A percentile compares a stretch with the other conserved stretches of the same genome.
Evolutionary conservation across 2,113 vertebrate genomes (phyloP).

Genomic region (Siphamia tubifer): DNA sequence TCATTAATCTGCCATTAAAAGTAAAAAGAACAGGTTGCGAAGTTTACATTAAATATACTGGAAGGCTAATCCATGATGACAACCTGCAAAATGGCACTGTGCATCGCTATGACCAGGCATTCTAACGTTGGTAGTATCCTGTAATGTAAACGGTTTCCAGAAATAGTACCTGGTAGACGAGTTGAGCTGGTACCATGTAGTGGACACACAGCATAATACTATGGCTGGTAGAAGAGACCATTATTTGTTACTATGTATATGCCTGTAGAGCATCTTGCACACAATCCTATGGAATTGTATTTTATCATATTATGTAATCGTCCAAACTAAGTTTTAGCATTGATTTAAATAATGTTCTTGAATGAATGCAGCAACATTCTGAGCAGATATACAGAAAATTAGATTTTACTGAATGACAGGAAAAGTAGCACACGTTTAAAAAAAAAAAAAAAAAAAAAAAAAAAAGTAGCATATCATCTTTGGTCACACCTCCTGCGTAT

Average conservation of each 20-base stretch:
- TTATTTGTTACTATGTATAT: conserved; percentile 61
- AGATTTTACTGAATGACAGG: conserved; percentile 26
- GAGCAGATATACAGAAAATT: conserved; percentile 28
- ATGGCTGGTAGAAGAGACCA: conserved; percentile 49
- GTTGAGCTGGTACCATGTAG: too few species aligned
- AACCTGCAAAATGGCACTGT: too few species aligned
- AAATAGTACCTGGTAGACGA: too few species aligned
- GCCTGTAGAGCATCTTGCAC: conserved; percentile 74
- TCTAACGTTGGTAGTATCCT: too few species aligned
- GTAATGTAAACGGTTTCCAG: too few species aligned
- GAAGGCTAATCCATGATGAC: too few species aligned
- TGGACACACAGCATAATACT: too few species aligned
- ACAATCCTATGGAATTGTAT: conserved; percentile 78
- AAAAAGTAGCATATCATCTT: conserved; percentile 61
- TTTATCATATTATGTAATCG: conserved; percentile 39
- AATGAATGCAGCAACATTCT: not conserved
- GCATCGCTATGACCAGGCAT: too few species aligned
- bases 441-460: conserved; percentile 42
- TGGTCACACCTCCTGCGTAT: conserved; percentile 31
- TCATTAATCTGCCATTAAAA: too few species aligned
- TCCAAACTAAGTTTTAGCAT: conserved; percentile 19
- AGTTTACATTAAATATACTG: too few species aligned
- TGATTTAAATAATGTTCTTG: not conserved
- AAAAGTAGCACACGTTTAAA: conserved; percentile 63
- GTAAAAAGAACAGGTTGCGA: too few species aligned